Evolutionary conservation across 1,140 invertebrate species (phyloP), one percentile per base, ranked within the genome.

Genomic region (Caenorhabditis brenneri): DNA sequence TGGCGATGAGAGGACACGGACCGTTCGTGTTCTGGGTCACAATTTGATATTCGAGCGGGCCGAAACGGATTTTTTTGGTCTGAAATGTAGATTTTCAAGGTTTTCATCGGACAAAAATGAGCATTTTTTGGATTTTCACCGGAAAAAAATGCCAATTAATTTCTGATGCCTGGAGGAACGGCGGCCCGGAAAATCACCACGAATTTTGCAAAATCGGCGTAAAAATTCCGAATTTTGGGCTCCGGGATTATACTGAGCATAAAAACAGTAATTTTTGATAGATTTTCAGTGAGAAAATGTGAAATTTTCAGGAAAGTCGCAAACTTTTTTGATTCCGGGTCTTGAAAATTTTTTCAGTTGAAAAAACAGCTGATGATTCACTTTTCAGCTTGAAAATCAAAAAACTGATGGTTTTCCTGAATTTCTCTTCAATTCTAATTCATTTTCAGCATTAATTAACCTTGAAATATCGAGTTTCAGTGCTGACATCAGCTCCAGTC

Each of bases 21-120:
- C 79, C 79, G 19, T 80, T 80, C 19, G 39, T 6, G 22, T 80
- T 80, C 22, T 80, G 79, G 7, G 79, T 80, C 12, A 80, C 79
- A 55, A 80, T 80, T 27, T 29, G 48, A 24, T 80, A 53, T 12
- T 51, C 51, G 7, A 51, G 27, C 31, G 79, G 79, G 12, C 79
- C 79, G 27, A 51, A 80, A 7, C 51, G 48, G 12, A 80, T 80
- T 10, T 33, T 36, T 80, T 80, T 80, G 6, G 36, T 51, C 79
- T 80, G 51, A 80, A 81, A 81, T n/a, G 12, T 29, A 2, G 19
- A 39, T 58, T 55, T 22, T 36, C 10, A 10, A 12, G 24, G 10
- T 65, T 65, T n/a, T 51, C 1, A 51, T n/a, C 22, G 7, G 0
- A 51, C 19, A 22, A 46, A 46, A 46, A 46, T 46, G 9, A 16